Evolutionary conservation across 2,888 invertebrate species (phyloP), one percentile per base, ranked within the genome.

Genomic region (Drosophila lutescens): DNA sequence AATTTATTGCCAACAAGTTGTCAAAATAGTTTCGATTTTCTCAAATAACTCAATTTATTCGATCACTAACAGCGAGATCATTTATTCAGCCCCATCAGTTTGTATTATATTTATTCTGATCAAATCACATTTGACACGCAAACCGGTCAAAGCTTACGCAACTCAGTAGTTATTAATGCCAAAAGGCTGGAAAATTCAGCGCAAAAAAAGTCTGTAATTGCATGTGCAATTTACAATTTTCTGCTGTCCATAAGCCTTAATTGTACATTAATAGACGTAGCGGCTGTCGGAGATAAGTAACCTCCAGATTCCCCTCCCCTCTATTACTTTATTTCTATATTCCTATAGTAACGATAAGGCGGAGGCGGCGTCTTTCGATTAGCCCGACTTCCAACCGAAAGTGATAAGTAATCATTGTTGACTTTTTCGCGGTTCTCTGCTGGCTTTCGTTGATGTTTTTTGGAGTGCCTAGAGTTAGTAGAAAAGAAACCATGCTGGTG

Each of bases 161-260:
- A 66, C 46, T 54, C 30, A 38, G n/a, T 49, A 15, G 36, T 44
- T 41, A 65, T 46, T 65, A 65, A n/a, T 26, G 20, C 38, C 46
- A 13, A 40, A 34, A 23, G 15, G n/a, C n/a, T n/a, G 44, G 12
- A 44, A 15, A 32, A 38, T 38, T 5, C 23, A 15, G 40, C 17
- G 46, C n/a, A 46, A 54, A 54, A 47, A 54, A 47, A 30, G 17
- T 41, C 23, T 13, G 55, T 67, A 66, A 66, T 66, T 66, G 68
- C 66, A 66, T 67, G 47, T 54, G 55, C 55, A 66, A 67, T 66
- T 66, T 67, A 41, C 46, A 55, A 66, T 54, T 54, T 54, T 53
- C 40, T 40, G 67, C 65, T 17, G 67, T 54, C 40, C 54, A n/a
- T 47, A 47, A 10, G 54, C 13, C 47, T 41, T 66, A 66, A 66